These are phyloP conservation scores for Ceratina australensis DNA, from an alignment of 1,140 invertebrate species.

Conservation along the genomic window DNA sequence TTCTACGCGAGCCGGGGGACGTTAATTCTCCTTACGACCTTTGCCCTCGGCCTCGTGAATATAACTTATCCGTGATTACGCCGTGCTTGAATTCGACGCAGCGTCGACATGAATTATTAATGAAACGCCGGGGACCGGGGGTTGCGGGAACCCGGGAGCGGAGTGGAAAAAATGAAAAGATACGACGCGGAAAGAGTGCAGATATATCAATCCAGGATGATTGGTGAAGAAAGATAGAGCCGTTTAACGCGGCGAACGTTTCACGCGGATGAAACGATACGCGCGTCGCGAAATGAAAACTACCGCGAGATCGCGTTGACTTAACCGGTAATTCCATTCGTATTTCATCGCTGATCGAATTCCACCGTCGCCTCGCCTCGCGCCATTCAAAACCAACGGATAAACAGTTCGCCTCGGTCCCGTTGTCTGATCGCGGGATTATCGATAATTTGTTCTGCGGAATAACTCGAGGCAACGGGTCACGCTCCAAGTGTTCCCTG, in stretches of 20 bases:
- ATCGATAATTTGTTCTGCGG: too few relatives aligned
- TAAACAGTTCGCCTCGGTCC: too few relatives aligned
- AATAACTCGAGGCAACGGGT: too few relatives aligned
- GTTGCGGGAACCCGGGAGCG: too few relatives aligned
- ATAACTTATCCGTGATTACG: constrained; percentile 55
- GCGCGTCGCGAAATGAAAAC: too few relatives aligned
- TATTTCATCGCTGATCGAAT: too few relatives aligned
- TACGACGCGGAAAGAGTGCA: neutral
- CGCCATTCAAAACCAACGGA: too few relatives aligned
- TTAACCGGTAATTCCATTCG: too few relatives aligned
- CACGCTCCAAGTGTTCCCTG: constrained; percentile 27
- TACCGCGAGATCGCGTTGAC: too few relatives aligned
- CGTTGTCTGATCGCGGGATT: too few relatives aligned
- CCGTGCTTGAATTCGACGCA: constrained; percentile 47
- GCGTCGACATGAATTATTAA: constrained; percentile 44
- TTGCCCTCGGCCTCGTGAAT: constrained; percentile 25
- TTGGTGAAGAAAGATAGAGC: neutral
- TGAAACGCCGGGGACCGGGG: neutral
- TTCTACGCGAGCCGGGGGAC: constrained; percentile 14
- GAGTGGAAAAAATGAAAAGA: neutral
- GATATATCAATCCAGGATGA: constrained; percentile 12
- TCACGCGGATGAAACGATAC: neutral
- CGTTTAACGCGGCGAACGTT: neutral
- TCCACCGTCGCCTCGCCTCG: too few relatives aligned
- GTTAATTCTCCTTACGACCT: constrained; percentile 56